Conservation (phyloP, 2,797 vertebrate genomes). For the Darevskia nairensis region DNA sequence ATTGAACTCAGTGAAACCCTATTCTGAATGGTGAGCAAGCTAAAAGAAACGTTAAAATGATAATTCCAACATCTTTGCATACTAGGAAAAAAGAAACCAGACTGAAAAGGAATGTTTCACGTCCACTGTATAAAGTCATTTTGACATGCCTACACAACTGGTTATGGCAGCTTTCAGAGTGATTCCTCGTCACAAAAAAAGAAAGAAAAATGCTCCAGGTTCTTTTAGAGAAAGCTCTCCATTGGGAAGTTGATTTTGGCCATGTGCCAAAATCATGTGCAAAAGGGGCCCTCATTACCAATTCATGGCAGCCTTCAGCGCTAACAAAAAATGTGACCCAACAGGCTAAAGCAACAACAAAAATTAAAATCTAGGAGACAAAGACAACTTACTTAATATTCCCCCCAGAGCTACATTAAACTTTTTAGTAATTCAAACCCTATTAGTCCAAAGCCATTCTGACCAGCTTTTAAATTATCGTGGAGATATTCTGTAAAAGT, state of each 20-base stretch:
- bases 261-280: conserved; percentile 82
- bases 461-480: conserved; percentile 77
- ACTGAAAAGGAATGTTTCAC: conserved; percentile 60
- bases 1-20: conserved; percentile 53
- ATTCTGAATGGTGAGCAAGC: conserved; percentile 61
- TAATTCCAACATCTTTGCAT: conserved; percentile 72
- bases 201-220: conserved; percentile 79
- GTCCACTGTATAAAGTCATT: conserved; percentile 83
- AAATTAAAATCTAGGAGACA: conserved; percentile 85
- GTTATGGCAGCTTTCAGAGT: conserved; percentile 82
- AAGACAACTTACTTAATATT: conserved; percentile 86
- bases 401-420: conserved; percentile 82
- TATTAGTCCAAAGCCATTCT: conserved; percentile 79
- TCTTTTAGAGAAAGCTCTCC: conserved; percentile 83
- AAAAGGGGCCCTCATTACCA: conserved; percentile 84
- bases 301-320: conserved; percentile 88
- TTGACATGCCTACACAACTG: conserved; percentile 81
- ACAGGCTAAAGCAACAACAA: conserved; percentile 83
- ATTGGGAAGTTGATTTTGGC: conserved; percentile 89
- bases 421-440: conserved; percentile 82
- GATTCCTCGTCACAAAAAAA: conserved; percentile 78
- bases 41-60: conserved; percentile 64
- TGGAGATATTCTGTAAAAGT: conserved; percentile 76
- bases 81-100: conserved; percentile 52
- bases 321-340: conserved; percentile 86